Evolutionary conservation across 1,140 invertebrate genomes (phyloP), one percentile per base, ranked within the genome.

Genomic region (Paraescarpia echinospica): DNA sequence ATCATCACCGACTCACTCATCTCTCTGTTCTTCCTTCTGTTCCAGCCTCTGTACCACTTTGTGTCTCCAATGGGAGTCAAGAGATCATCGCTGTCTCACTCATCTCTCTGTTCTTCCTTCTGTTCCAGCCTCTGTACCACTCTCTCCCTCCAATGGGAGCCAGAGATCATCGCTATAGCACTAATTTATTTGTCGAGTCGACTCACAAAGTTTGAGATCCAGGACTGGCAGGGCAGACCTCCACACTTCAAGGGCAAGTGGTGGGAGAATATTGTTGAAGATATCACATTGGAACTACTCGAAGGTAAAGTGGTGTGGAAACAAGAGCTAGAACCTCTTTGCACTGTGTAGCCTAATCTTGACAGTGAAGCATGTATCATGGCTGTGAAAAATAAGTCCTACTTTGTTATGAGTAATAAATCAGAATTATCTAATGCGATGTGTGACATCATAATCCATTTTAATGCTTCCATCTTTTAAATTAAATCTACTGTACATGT

Each of bases 191-290:
- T 99, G 89, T 98, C 99, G 1, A 98, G 95, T 88, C 94, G 95
- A 18, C 96, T 99, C 35, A 98, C 98, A 95, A 99, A 99, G 96
- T 99, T 99, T 97, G 96, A 96, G 12, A 95, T 99, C 0, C 97
- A 97, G 22, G 99, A 99, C 96, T 99, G 99, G 99, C 97, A 97
- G 92, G 98, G 98, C 5, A 97, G 98, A 59, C 97, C 97, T 18
- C 92, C 94, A 6, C 95, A 95, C 34, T 96, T 97, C 0, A 98
- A 98, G 94, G 97, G 97, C 41, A 97, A 98, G 88, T 99, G 99
- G 99, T 99, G 99, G 99, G 99, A 99, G 94, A 98, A 98, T 97
- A 99, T 99, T 96, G 98, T 99, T 0, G 98, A 98, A 96, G 98
- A 99, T 95, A 97, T 99, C n/a, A 98, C 98, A 0, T 98, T 98